Base-by-base conservation (phyloP, 2,113 vertebrate species). In the Brachyistius frenatus region DNA sequence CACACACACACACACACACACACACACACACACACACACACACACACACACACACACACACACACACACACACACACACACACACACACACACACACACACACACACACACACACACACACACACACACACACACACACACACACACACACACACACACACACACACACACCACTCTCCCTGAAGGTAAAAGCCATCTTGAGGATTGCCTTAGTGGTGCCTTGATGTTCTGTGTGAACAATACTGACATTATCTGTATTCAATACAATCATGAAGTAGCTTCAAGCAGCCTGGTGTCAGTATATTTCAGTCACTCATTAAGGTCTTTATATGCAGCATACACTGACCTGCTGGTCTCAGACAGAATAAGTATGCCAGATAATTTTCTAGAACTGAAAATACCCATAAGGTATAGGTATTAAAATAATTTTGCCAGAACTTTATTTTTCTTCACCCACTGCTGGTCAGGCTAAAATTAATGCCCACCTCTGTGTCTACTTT, bases 171-270 rank as follows among this genome's bases (percentile, higher is more conserved):
- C 44, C 47, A 60, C 54, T 47, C 32, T 63, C 66, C 65, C 71
- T 64, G 57, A 70, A 81, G 76, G 68, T 65, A 78, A 66, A 64
- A n/a, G 58, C 67, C 33, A 41, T 49, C 55, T 4, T 58, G 63
- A 76, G 10, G 7, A 46, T 72, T 71, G 55, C 52, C 36, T 65
- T 53, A 46, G 60, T 55, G 55, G 10, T 63, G 36, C 33, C 68
- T 77, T 58, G 32, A 78, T 72, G 68, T 37, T 81, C 61, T 37
- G 16, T 70, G 39, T 31, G 60, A 86, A 63, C 66, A 76, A 75
- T 62, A 23, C 23, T 72, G 80, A 77, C 37, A 80, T 23, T 23
- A 23, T 75, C 58, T 32, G 39, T 58, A 56, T 46, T 82, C 52
- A 60, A 32, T 50, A 41, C 2, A 15, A 44, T 49, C 46, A 60